Evolutionary conservation across 2,797 vertebrate species (phyloP).

Genomic region (Scolopax bukidnonensis): DNA sequence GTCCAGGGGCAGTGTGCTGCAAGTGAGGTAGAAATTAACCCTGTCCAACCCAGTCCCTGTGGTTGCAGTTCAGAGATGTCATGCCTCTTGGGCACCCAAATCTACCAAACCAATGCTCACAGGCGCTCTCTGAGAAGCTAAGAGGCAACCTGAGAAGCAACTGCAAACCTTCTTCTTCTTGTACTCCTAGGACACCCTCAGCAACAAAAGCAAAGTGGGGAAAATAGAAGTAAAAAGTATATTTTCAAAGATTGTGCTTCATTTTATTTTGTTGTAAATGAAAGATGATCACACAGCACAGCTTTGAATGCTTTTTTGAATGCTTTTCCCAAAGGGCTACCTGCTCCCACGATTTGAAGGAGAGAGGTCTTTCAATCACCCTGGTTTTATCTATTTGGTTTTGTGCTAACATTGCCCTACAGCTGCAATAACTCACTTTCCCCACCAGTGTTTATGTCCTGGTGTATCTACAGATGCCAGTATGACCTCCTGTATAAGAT

Average conservation of each 20-base stretch:
- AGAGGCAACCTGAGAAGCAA: background rate
- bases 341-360: background rate
- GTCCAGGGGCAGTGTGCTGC: background rate
- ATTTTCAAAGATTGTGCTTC: fast-evolving
- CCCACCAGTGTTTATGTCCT: background rate
- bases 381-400: background rate
- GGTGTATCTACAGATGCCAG: background rate
- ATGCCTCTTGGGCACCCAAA: background rate
- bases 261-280: background rate
- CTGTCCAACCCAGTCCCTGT: background rate
- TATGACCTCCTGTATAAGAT: fast-evolving
- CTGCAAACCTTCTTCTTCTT: background rate
- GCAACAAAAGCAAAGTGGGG: background rate
- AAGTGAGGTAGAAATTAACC: background rate
- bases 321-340: background rate
- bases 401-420: background rate
- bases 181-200: background rate
- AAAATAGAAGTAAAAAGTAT: background rate
- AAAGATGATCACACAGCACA: background rate
- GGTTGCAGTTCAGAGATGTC: background rate
- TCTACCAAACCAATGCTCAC: fast-evolving
- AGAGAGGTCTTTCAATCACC: background rate
- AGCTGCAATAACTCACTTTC: background rate
- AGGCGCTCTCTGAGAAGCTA: background rate
- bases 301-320: background rate